These are phyloP conservation scores for Lasioglossum baleicum DNA, from an alignment of 1,140 invertebrate species.

Conservation along the genomic window DNA sequence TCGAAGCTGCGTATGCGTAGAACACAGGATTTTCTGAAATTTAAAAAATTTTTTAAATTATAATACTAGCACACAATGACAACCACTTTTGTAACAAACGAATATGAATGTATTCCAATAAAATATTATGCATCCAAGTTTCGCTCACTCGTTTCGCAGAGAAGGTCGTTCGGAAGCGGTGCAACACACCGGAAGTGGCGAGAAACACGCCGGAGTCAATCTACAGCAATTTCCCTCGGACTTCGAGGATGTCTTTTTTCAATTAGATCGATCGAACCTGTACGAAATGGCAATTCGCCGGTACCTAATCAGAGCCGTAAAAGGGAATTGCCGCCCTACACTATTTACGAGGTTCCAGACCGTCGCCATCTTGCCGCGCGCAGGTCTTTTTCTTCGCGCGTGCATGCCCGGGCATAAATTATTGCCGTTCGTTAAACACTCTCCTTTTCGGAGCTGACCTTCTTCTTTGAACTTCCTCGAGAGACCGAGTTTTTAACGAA, in stretches of 20 bases:
- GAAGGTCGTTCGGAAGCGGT: too few relatives aligned
- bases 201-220: too few relatives aligned
- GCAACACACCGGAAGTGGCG: not conserved
- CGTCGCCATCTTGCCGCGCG: not conserved
- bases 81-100: too few relatives aligned
- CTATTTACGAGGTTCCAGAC: conserved; percentile 29
- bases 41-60: too few relatives aligned
- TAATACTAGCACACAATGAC: too few relatives aligned
- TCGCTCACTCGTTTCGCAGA: too few relatives aligned
- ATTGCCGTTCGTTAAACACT: conserved; percentile 51
- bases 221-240: not conserved
- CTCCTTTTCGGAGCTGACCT: conserved; percentile 14
- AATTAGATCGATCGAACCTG: not conserved
- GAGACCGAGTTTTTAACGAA: not conserved
- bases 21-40: too few relatives aligned
- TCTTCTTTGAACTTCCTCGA: conserved; percentile 23
- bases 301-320: not conserved
- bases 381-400: not conserved
- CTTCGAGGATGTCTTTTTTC: conserved; percentile 2
- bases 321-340: conserved; percentile 23
- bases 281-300: not conserved
- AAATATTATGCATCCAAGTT: too few relatives aligned
- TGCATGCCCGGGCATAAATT: conserved; percentile 43
- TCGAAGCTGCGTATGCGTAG: too few relatives aligned
- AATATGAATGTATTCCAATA: too few relatives aligned